Base-by-base conservation (phyloP, 2,888 invertebrate species). In the Zhengitettix transpicula region DNA sequence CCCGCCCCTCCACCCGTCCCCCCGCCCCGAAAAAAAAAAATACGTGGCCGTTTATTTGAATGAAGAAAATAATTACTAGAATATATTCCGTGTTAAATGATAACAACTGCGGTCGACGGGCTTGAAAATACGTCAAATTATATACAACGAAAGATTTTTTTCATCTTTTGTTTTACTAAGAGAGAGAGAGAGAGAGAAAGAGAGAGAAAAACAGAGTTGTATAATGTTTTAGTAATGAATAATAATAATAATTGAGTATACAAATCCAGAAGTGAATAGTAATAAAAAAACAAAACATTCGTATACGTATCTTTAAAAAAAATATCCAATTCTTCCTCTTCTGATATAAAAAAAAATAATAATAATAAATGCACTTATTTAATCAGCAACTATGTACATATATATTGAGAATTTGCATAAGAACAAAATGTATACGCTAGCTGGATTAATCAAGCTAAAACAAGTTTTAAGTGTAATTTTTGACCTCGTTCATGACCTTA, bases 381-480 rank as follows among this genome's bases (percentile, higher is more conserved):
- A 61, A 61, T 56, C 58, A 58, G 42, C 55, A 57, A 60, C 42
- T 60, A 60, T 62, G 61, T 61, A 62, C 40, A 55, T 62, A 64
- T 61, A n/a, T 60, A 69, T 69, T n/a, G 55, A 55, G 40, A 55
- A 55, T 55, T 55, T 55, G 55, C 55, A 55, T 55, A 77, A 81
- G 28, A 80, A 75, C 78, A 79, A 78, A 76, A 84, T 84, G 85
- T 85, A 85, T 85, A 85, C 85, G 85, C 84, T 83, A 81, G 74
- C 76, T 76, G 79, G 79, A 77, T 76, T 78, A 78, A 77, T 75
- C 75, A 72, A 71, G 75, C 76, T 74, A 71, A 58, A 28, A 28
- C 28, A 28, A 28, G n/a, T 28, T 28, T 28, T 28, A 28, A 28
- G 28, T 42, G 42, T 56, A 56, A 41, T 55, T 40, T 51, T 51